Percentiles rank a stretch among this genome's conserved stretches.
These are phyloP conservation scores for Operophtera brumata DNA, from an alignment of 2,888 invertebrate species.

Conservation along the genomic window DNA sequence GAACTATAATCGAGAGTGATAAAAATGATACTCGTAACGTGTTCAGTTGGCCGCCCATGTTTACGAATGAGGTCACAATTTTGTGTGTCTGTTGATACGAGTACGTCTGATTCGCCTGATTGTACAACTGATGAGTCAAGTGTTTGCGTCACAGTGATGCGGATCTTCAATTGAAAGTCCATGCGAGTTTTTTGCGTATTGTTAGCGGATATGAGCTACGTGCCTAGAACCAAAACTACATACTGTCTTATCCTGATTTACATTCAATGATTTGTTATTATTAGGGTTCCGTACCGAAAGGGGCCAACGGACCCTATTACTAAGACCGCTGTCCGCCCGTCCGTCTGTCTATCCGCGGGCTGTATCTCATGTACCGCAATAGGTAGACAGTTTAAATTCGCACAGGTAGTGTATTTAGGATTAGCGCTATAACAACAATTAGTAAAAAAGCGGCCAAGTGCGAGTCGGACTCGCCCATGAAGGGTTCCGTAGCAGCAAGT, in stretches of 20 bases:
- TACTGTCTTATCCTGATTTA: neutral
- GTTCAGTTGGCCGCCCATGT: neutral
- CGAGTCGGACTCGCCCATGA: too few relatives aligned
- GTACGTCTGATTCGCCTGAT: constrained; percentile 22
- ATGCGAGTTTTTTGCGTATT: constrained; percentile 29
- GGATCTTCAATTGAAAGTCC: constrained; percentile 25
- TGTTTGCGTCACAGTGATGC: constrained; percentile 31
- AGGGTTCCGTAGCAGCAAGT: too few relatives aligned
- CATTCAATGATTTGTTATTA: too few relatives aligned
- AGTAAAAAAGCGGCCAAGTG: too few relatives aligned
- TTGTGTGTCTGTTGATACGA: constrained; percentile 25
- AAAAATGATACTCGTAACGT: neutral
- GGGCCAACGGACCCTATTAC: too few relatives aligned
- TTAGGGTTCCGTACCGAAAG: too few relatives aligned
- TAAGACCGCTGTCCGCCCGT: too few relatives aligned
- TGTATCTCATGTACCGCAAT: too few relatives aligned
- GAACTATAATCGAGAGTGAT: neutral
- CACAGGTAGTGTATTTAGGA: too few relatives aligned
- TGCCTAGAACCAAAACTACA: constrained; percentile 34
- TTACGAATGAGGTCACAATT: constrained; percentile 15
- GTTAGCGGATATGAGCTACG: constrained; percentile 48
- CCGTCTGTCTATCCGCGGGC: too few relatives aligned
- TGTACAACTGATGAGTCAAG: constrained; percentile 35
- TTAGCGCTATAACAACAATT: too few relatives aligned
- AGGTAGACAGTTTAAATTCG: too few relatives aligned